Base-by-base conservation (phyloP, 2,797 vertebrate genomes). In the Sebastiscus albofasciatus region DNA sequence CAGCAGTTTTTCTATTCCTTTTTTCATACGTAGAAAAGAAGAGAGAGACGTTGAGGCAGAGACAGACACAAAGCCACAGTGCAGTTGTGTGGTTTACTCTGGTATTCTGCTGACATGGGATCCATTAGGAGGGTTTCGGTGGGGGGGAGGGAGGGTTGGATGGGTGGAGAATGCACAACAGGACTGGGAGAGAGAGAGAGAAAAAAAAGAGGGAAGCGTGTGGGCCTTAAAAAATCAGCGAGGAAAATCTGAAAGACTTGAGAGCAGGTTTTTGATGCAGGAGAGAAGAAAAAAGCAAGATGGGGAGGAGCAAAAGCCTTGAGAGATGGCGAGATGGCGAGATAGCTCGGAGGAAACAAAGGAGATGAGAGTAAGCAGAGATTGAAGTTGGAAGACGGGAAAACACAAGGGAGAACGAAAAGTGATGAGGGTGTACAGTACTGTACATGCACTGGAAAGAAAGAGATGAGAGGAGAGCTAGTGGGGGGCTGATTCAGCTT, bases 101-200 rank as follows among this genome's bases (percentile, higher is more conserved):
- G 93, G 93, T 92, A 94, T 95, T 95, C 92, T 94, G 91, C 93
- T 94, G 92, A 94, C 91, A 93, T 87, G 87, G 91, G 89, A 93
- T 92, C 90, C 90, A 92, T 94, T 92, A 93, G 82, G 75, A 84
- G 68, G 81, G 78, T 84, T 91, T 90, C 31, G 46, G 42, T 74
- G 67, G 62, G 20, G 20, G n/a, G 27, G 26, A 61, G 12, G 14
- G 31, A 14, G 36, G 33, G 7, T 20, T 20, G 46, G 46, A 8
- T 18, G 75, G 75, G 77, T 78, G 78, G 83, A 84, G 80, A 86
- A 85, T 80, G 80, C 83, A 89, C 85, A 83, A 83, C 84, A 82
- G 79, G 36, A 76, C 73, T 67, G 46, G 26, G 33, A 77, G 75
- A 67, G 61, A 71, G 60, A 34, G 33, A 71, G 60, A 24, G 6